Conservation (phyloP, 2,888 invertebrate species). For the Parnassius smintheus region DNA sequence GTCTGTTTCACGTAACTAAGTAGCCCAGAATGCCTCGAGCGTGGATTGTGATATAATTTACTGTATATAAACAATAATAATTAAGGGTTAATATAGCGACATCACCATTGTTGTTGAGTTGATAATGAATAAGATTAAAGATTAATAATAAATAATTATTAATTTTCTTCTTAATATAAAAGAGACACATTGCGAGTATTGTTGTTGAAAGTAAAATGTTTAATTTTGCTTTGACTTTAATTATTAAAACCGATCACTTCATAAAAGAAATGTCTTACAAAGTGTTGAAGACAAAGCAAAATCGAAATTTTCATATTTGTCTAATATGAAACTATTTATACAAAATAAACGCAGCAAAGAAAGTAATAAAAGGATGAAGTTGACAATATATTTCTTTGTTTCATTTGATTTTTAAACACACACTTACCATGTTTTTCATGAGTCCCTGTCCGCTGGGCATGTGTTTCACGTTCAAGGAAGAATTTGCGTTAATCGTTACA, state of each 20-base stretch:
- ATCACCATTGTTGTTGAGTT: conserved; percentile 25
- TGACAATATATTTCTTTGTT: conserved; percentile 40
- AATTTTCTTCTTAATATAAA: no score
- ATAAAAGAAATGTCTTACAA: not conserved
- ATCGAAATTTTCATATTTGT: conserved; percentile 19
- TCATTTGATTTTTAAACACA: conserved; percentile 28
- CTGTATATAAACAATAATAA: conserved; percentile 46
- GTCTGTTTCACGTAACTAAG: conserved; percentile 25
- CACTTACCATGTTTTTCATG: no score
- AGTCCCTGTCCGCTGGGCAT: no score
- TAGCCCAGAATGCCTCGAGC: conserved; percentile 55
- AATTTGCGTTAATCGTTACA: no score
- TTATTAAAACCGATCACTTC: not conserved
- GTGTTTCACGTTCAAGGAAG: no score
- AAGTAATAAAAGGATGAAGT: conserved; percentile 47
- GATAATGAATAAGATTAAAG: conserved; percentile 23
- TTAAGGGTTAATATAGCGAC: conserved; percentile 32
- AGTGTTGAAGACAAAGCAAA: conserved; percentile 13
- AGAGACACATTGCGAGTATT: conserved; percentile 24
- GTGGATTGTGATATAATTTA: conserved; percentile 62
- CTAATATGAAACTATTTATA: conserved; percentile 25
- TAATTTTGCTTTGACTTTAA: conserved; percentile 19
- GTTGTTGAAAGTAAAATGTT: conserved; percentile 16
- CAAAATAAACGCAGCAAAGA: conserved; percentile 32
- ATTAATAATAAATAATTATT: no score